Base-by-base conservation (phyloP, 2,113 vertebrate species). In the Phyllopteryx taeniolatus region DNA sequence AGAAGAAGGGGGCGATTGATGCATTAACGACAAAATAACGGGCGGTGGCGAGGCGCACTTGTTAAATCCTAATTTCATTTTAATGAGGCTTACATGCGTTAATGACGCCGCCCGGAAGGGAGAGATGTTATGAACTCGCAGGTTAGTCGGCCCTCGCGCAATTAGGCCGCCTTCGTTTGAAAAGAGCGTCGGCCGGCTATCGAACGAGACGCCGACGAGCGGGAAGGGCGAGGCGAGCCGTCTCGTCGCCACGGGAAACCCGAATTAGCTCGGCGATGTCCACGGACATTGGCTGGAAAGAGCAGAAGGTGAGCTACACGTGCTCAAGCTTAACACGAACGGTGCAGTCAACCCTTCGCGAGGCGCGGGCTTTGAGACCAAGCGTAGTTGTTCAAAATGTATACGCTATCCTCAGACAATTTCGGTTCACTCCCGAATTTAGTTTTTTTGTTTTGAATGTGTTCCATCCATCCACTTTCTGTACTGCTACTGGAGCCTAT, bases 61-160 rank as follows among this genome's bases (percentile, higher is more conserved):
- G 91, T 92, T 90, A 89, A 92, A 91, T 91, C 85, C 81, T 84
- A 70, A 75, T 88, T 91, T 89, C 79, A 81, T 84, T 91, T 89
- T 90, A 91, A 91, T 88, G 86, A 87, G 79, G 71, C 78, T 88
- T 86, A 78, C 85, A 88, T 85, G 74, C 89, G 85, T 69, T 89
- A 89, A 87, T 85, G 82, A 87, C 73, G 71, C 81, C 81, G 74
- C 84, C 91, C 84, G 76, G 73, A 88, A 91, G 89, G 31, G 83
- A 90, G 86, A 83, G 68, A 84, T 83, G 81, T 87, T 91, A 92
- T 90, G 91, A 91, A 90, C 90, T 89, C 43, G 69, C 82, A 89
- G 89, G 90, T 91, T 89, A 86, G 89, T 88, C 64, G 12, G 22
- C 79, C 74, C 76, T 75, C 67, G 79, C 69, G 70, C 78, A 89